These are phyloP conservation scores for Myripristis murdjan DNA, from an alignment of 2,797 vertebrate genomes.

Conservation along the genomic window DNA sequence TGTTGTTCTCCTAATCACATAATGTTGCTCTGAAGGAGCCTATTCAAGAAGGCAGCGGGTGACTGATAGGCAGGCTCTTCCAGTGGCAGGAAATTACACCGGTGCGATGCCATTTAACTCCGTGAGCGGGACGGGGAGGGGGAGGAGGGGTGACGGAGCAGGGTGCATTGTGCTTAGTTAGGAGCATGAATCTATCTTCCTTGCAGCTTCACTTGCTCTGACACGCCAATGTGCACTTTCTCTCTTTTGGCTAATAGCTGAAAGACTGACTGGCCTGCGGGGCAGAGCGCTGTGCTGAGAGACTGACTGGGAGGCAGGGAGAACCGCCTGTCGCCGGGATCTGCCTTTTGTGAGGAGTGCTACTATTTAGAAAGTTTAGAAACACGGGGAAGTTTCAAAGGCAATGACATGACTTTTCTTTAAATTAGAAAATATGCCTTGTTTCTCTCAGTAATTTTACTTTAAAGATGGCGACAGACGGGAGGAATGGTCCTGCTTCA, in stretches of 20 bases:
- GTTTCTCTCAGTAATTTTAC: too few relatives aligned
- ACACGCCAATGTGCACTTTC: slow-evolving; percentile 62
- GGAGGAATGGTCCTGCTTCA: too few relatives aligned
- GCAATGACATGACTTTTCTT: neutral
- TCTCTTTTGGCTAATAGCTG: slow-evolving; percentile 48
- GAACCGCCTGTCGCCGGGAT: slow-evolving; percentile 7
- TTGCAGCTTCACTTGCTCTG: slow-evolving; percentile 27
- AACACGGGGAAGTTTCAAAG: neutral
- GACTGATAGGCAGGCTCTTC: slow-evolving; percentile 62
- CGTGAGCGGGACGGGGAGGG: slow-evolving; percentile 27
- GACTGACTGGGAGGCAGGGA: slow-evolving; percentile 7
- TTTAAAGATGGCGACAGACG: too few relatives aligned
- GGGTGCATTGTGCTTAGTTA: slow-evolving; percentile 44
- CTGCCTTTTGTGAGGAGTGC: slow-evolving; percentile 2
- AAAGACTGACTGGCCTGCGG: slow-evolving; percentile 34
- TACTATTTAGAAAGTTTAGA: neutral
- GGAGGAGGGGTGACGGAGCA: too few relatives aligned
- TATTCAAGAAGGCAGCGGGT: slow-evolving; percentile 47
- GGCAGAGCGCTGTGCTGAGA: slow-evolving; percentile 30
- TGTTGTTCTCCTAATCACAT: slow-evolving; percentile 60
- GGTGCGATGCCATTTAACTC: slow-evolving; percentile 54
- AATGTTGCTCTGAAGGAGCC: slow-evolving; percentile 54
- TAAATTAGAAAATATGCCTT: too few relatives aligned
- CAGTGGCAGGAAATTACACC: slow-evolving; percentile 57
- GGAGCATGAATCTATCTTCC: slow-evolving; percentile 62